Evolutionary conservation across 1,140 invertebrate genomes (phyloP), one percentile per base, ranked within the genome.

Genomic region (Zaprionus davidi): DNA sequence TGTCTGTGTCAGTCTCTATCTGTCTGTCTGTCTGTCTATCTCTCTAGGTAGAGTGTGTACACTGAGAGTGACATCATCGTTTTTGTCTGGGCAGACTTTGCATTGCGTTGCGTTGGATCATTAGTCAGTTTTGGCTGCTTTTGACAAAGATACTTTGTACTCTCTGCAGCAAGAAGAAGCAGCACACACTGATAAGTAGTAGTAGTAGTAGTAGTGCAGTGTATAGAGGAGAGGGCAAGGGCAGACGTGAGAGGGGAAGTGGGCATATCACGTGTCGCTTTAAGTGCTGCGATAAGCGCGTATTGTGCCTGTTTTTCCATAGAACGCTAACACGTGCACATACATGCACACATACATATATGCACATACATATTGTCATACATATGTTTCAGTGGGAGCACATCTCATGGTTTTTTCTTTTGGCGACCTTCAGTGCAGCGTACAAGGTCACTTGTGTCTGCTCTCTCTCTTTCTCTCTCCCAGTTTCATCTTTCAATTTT

Each of bases 401-500:
- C 36, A 64, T 65, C 71, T 71, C 51, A 70, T 70, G 72, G 38
- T 76, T 15, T 68, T 76, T 59, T 7, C 24, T 26, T 76, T 68
- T 49, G 28, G 17, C 76, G 78, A 88, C 84, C 84, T 88, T 90
- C 84, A 83, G 81, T 41, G 75, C 57, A 46, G 44, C 49, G 62
- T 51, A n/a, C 84, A 87, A 88, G 84, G 84, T 88, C 84, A 51
- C n/a, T 17, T 15, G 13, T 13, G 1, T 7, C n/a, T 17, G 41
- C n/a, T 7, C 41, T 17, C 36, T 36, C 13, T 67, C 41, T 65
- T 36, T n/a, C 31, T 53, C 38, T 59, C 55, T 38, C 58, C 11
- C 36, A 56, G 36, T 46, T 58, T 36, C 51, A 58, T 22, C 41
- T 56, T 49, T 17, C 51, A 58, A 26, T n/a, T 31, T 22, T 24